Evolutionary conservation across 2,797 vertebrate genomes (phyloP).

Genomic region (Eurystomus glaucurus): DNA sequence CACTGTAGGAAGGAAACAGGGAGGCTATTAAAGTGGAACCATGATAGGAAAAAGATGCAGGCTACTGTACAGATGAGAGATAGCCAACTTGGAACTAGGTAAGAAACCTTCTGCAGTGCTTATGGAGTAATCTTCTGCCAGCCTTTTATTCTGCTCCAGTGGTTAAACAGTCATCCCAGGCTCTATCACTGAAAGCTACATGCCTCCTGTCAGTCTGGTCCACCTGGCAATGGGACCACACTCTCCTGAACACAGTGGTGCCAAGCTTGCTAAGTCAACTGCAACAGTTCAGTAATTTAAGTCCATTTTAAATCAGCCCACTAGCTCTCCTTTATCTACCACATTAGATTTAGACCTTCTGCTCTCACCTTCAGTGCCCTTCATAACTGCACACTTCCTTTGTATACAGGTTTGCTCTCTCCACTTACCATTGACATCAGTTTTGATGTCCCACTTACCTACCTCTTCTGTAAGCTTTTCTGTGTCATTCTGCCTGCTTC

Average conservation of each 20-base stretch:
- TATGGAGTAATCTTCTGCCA: background rate
- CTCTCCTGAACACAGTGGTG: background rate
- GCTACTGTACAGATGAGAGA: background rate
- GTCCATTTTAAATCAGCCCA: background rate
- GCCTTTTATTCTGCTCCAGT: background rate
- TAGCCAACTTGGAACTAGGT: background rate
- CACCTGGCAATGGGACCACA: background rate
- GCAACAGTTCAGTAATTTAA: background rate
- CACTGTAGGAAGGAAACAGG: background rate
- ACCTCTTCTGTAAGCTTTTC: background rate
- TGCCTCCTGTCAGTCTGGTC: background rate
- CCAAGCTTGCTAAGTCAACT: background rate
- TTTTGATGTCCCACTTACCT: background rate
- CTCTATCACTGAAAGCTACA: background rate
- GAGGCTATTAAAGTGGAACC: background rate
- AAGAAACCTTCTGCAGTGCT: background rate
- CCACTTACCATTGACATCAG: background rate
- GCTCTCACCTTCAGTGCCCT: background rate
- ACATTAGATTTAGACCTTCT: slow-evolving; percentile 8
- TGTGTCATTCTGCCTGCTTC: background rate
- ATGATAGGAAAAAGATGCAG: background rate
- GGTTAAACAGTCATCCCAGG: background rate
- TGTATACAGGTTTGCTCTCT: background rate
- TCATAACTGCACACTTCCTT: background rate
- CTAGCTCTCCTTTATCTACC: background rate